Evolutionary conservation across 2,888 invertebrate species (phyloP).

Genomic region (Doris montereyensis): DNA sequence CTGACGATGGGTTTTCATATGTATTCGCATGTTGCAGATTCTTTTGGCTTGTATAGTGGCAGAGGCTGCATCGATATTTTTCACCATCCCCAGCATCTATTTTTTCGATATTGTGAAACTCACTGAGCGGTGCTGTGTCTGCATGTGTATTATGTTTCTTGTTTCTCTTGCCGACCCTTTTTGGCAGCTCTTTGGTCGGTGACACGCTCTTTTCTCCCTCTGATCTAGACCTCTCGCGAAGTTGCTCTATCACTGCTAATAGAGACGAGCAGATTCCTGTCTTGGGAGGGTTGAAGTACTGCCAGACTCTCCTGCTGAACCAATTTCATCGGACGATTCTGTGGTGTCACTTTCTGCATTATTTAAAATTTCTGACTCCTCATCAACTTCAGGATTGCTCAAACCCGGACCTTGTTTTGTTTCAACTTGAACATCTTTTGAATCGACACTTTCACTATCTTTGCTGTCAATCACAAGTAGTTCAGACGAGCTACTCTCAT

Average conservation of each 20-base stretch:
- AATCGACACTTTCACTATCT: not conserved
- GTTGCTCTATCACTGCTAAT: constrained; percentile 70
- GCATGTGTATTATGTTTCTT: constrained; percentile 45
- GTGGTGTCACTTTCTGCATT: constrained; percentile 42
- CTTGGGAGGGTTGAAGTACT: constrained; percentile 15
- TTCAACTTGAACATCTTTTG: not conserved
- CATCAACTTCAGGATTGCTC: too few relatives aligned
- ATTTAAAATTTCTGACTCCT: not conserved
- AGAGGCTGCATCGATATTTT: constrained; percentile 66
- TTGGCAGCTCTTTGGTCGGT: constrained; percentile 44
- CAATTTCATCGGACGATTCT: constrained; percentile 37
- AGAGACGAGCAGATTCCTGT: constrained; percentile 70
- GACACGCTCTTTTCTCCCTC: constrained; percentile 57
- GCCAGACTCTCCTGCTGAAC: constrained; percentile 9
- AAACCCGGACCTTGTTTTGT: too few relatives aligned
- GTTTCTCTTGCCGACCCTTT: constrained; percentile 31
- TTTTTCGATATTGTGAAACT: constrained; percentile 63
- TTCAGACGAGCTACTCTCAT: too few relatives aligned
- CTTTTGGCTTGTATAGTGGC: constrained; percentile 67
- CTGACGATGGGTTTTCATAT: constrained; percentile 68
- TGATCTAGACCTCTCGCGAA: constrained; percentile 60
- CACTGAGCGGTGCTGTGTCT: constrained; percentile 49
- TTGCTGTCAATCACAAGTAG: too few relatives aligned
- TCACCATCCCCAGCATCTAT: constrained; percentile 52
- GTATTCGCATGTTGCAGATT: constrained; percentile 59